Evolutionary conservation across 2,888 invertebrate species (phyloP).

Genomic region (Hipparchia sbordonii): DNA sequence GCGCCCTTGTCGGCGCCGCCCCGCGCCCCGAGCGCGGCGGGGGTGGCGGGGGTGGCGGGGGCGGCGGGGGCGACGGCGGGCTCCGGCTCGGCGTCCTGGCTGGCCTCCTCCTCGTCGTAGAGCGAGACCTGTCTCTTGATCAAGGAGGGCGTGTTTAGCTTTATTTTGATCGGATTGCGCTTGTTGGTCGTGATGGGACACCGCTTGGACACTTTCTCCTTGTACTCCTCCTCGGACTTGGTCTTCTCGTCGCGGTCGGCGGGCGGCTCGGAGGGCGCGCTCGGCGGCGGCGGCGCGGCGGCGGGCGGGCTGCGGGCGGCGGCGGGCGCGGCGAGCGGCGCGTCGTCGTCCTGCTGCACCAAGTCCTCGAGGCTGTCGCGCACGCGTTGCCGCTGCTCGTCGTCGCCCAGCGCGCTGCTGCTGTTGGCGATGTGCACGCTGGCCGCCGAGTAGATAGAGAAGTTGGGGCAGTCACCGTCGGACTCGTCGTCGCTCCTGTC

Average conservation of each 20-base stretch:
- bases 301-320: background rate
- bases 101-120: constrained; percentile 68
- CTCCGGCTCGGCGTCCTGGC: constrained; percentile 32
- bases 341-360: constrained; percentile 58
- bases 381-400: constrained; percentile 31
- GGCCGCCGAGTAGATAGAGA: constrained; percentile 92
- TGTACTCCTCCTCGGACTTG: constrained; percentile 60
- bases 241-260: constrained; percentile 42
- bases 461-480: constrained; percentile 91
- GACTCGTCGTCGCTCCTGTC: constrained; percentile 73
- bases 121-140: constrained; percentile 77
- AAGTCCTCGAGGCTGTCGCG: constrained; percentile 52
- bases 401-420: constrained; percentile 43
- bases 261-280: background rate
- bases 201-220: constrained; percentile 67
- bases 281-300: background rate
- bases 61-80: background rate
- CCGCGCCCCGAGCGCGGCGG: too few species aligned
- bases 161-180: constrained; percentile 72
- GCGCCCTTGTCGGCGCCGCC: background rate
- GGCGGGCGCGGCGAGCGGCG: constrained; percentile 24
- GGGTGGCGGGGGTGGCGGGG: background rate
- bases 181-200: constrained; percentile 69
- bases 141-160: constrained; percentile 72
- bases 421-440: constrained; percentile 88